These are phyloP conservation scores for Parasteatoda tepidariorum DNA, from an alignment of 1,140 invertebrate species.

Conservation along the genomic window DNA sequence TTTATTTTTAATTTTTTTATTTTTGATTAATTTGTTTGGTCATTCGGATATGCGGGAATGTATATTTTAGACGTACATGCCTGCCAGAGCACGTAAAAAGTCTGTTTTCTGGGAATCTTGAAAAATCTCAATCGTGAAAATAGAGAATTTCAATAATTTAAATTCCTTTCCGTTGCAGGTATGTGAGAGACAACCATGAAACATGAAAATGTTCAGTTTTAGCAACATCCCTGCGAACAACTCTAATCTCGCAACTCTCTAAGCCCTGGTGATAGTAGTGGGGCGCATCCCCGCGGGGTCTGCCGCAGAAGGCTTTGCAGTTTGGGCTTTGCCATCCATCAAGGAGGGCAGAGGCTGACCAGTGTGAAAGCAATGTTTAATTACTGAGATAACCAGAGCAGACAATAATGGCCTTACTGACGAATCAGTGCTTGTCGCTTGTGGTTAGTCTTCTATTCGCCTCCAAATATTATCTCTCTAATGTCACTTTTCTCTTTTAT, in stretches of 20 bases:
- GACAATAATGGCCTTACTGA: slow-evolving; percentile 48
- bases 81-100: too few relatives aligned
- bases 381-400: slow-evolving; percentile 49
- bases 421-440: slow-evolving; percentile 39
- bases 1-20: too few relatives aligned
- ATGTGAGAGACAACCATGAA: slow-evolving; percentile 9
- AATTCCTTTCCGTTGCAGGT: neutral
- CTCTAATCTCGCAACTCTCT: slow-evolving; percentile 40
- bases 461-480: too few relatives aligned
- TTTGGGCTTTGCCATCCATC: slow-evolving; percentile 18
- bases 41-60: too few relatives aligned
- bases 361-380: slow-evolving; percentile 52
- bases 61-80: too few relatives aligned
- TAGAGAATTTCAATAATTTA: too few relatives aligned
- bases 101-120: too few relatives aligned
- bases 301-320: slow-evolving; percentile 49
- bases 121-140: too few relatives aligned
- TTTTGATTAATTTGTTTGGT: too few relatives aligned
- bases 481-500: too few relatives aligned
- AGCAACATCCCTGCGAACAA: neutral
- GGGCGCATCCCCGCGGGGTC: slow-evolving; percentile 7
- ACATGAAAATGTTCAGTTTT: neutral
- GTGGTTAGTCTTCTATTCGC: slow-evolving; percentile 45
- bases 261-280: slow-evolving; percentile 3
- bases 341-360: slow-evolving; percentile 38